A percentile compares a stretch with the other conserved stretches of the same genome.
Conservation (phyloP, 2,113 vertebrate species). For the Bostrychus sinensis region DNA sequence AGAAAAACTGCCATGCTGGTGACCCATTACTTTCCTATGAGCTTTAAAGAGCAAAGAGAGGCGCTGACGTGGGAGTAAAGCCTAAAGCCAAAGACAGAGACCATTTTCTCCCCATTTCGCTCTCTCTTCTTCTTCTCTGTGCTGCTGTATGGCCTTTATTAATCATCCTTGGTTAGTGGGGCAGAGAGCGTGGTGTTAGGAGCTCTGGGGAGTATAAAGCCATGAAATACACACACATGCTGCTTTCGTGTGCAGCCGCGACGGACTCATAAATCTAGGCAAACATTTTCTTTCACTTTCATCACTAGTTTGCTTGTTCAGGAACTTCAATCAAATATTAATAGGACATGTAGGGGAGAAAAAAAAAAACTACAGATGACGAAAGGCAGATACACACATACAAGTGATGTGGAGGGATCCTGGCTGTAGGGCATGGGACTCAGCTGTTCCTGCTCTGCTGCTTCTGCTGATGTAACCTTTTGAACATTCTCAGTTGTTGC, state of each 20-base stretch:
- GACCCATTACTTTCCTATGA: constrained; percentile 49
- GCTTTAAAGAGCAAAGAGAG: constrained; percentile 54
- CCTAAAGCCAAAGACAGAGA: constrained; percentile 54
- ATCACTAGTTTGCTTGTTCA: constrained; percentile 24
- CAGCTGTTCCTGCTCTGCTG: constrained; percentile 43
- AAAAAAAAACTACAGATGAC: not conserved
- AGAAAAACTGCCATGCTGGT: constrained; percentile 30
- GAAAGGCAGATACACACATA: constrained; percentile 1
- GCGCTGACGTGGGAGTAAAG: constrained; percentile 50
- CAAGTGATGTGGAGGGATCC: constrained; percentile 44
- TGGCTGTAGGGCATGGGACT: constrained; percentile 43
- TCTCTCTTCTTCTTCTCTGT: constrained; percentile 27
- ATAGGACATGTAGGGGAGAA: constrained; percentile 1
- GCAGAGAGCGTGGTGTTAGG: constrained; percentile 64
- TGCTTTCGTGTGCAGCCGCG: constrained; percentile 15
- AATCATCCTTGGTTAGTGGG: constrained; percentile 77
- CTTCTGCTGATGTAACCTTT: constrained; percentile 51
- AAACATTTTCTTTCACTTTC: constrained; percentile 8
- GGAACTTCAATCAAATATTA: constrained; percentile 17
- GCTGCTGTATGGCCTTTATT: constrained; percentile 63
- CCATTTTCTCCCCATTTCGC: constrained; percentile 20
- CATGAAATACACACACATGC: constrained; percentile 39
- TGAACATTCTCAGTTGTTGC: constrained; percentile 45
- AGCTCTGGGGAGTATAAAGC: constrained; percentile 51
- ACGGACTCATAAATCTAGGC: constrained; percentile 19